A percentile compares a stretch with the other conserved stretches of the same genome.
Evolutionary conservation across 2,113 vertebrate species (phyloP).

Genomic region (Chloroceryle aenea): DNA sequence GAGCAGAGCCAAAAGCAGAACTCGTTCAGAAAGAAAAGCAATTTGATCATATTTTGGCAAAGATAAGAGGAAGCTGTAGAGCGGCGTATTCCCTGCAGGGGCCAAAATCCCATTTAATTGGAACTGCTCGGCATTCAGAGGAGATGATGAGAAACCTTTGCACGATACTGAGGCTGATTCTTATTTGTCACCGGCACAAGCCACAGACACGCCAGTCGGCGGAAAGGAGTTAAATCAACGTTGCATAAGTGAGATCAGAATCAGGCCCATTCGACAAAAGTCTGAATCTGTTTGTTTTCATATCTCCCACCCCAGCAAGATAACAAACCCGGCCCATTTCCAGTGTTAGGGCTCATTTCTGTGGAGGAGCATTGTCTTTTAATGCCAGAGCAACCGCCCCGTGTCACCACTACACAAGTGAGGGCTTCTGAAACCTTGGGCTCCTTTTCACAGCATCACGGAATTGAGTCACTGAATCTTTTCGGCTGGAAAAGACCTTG

Average conservation of each 20-base stretch:
- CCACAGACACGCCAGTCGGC: not conserved
- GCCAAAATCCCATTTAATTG: not conserved
- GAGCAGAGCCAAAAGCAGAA: slow-evolving; percentile 17
- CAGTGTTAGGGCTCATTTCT: not conserved
- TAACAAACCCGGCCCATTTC: not conserved
- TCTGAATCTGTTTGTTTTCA: not conserved
- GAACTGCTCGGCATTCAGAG: not conserved
- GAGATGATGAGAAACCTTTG: not conserved
- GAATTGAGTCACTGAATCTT: not conserved
- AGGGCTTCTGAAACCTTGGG: not conserved
- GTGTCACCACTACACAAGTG: not conserved
- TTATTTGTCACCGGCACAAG: not conserved
- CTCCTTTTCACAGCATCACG: not conserved
- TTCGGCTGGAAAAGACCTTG: not conserved
- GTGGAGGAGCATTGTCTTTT: not conserved
- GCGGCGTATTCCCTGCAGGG: not conserved
- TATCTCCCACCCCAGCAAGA: not conserved
- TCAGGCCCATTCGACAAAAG: not conserved
- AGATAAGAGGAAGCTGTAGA: slow-evolving; percentile 35
- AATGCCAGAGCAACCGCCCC: not conserved
- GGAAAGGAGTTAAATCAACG: not conserved
- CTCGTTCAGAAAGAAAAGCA: not conserved
- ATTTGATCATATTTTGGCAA: not conserved
- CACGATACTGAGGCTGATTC: not conserved
- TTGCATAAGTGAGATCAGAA: not conserved